Base-by-base conservation (phyloP, 1,140 invertebrate genomes). In the Leptopilina clavipes region DNA sequence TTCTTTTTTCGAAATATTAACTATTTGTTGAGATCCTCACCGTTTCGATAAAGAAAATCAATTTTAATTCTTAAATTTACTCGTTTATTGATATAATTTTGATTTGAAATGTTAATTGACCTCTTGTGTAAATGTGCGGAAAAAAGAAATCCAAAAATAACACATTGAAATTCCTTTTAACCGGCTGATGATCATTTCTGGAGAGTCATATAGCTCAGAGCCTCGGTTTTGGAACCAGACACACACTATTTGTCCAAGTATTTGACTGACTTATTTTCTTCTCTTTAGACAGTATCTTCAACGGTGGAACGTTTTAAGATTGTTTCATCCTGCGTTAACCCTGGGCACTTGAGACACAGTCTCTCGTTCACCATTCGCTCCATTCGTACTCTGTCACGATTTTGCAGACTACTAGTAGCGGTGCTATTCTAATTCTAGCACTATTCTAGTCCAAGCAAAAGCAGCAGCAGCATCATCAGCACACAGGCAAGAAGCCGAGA, bases 371-470 rank as follows among this genome's bases (percentile, higher is more conserved):
- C 48, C 52, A 72, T 65, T 44, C 19, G 45, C 25, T 70, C 73
- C 52, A 44, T 43, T 40, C 44, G 54, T 73, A 54, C 70, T 75
- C 48, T 52, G 48, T 52, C 48, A 52, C 48, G 48, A 52, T 52
- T 52, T 52, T 52, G 48, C 48, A 52, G 48, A 52, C 48, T 75
- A 31, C 25, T 31, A 31, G 25, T 31, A 70, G n/a, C 73, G 11
- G 76, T 78, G 75, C 77, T 72, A 81, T 82, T 81, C 82, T 83
- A 84, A 83, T 84, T 84, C 80, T 56, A 81, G 73, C 78, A 75
- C 76, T 83, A 79, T 81, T 80, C 83, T 82, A 82, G 81, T 74
- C 78, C 81, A 76, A 80, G 79, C 31, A 45, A 40, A 17, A 73
- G 45, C 37, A 31, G 79, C 31, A 45, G 45, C 25, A 73, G 45